These are phyloP conservation scores for Tyrophagus putrescentiae DNA, from an alignment of 1,140 invertebrate species.

Conservation along the genomic window DNA sequence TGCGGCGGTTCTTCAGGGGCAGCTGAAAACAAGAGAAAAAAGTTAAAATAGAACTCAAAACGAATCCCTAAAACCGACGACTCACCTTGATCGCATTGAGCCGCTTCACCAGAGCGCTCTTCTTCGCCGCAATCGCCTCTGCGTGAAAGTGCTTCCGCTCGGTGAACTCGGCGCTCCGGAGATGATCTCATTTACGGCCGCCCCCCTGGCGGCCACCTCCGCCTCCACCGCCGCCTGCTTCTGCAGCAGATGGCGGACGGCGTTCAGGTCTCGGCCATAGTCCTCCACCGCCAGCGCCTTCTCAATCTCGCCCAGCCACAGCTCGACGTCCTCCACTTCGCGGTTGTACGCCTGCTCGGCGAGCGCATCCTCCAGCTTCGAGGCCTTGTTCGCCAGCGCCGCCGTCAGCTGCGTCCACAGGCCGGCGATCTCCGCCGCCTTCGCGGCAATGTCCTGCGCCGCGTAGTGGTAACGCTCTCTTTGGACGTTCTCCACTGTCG, in stretches of 20 bases:
- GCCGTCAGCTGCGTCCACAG: constrained; percentile 77
- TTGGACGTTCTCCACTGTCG: constrained; percentile 41
- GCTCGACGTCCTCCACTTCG: constrained; percentile 90
- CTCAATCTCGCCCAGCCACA: constrained; percentile 95
- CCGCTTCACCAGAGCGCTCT: constrained; percentile 34
- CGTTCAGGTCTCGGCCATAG: constrained; percentile 60
- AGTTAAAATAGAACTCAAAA: background rate
- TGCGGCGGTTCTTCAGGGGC: constrained; percentile 73
- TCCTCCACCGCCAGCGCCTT: constrained; percentile 89
- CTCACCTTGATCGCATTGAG: constrained; percentile 46
- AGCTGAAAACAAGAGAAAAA: constrained; percentile 44
- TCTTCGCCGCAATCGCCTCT: constrained; percentile 76
- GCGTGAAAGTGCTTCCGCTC: constrained; percentile 88
- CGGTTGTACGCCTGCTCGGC: constrained; percentile 97
- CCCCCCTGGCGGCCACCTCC: constrained; percentile 82
- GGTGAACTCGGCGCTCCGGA: constrained; percentile 76
- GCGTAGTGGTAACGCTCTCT: too few relatives aligned
- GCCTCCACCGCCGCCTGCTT: constrained; percentile 90
- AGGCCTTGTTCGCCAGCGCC: constrained; percentile 80
- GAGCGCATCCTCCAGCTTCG: constrained; percentile 63
- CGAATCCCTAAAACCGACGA: too few relatives aligned
- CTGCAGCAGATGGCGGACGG: constrained; percentile 88
- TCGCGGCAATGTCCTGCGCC: constrained; percentile 52
- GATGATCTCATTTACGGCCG: constrained; percentile 77
- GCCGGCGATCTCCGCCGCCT: constrained; percentile 76